Conservation (phyloP, 2,797 vertebrate genomes). For the Neopelma chrysocephalum region DNA sequence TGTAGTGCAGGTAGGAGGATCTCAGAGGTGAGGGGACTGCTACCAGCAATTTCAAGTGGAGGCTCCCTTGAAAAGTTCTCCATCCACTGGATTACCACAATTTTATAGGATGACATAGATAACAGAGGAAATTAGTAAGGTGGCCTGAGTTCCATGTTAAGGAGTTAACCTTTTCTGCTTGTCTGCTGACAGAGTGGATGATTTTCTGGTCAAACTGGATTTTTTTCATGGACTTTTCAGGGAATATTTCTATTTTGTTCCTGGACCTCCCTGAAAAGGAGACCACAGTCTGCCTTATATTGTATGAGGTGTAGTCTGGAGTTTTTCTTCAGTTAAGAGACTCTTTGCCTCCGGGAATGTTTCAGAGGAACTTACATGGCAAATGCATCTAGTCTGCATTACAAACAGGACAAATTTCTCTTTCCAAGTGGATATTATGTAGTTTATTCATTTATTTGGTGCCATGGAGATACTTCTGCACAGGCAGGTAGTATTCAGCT, state of each 20-base stretch:
- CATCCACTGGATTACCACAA: neutral
- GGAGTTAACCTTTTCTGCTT: neutral
- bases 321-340: neutral
- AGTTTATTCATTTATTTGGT: neutral
- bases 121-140: neutral
- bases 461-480: neutral
- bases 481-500: neutral
- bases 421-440: neutral
- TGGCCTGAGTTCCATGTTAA: neutral
- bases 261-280: neutral
- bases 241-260: neutral
- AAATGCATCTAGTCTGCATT: neutral
- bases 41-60: neutral
- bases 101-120: neutral
- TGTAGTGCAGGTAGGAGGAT: neutral
- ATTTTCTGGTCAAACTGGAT: neutral
- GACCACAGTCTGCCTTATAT: neutral
- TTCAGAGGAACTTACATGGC: neutral
- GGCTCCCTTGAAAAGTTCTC: neutral
- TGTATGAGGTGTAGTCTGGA: neutral
- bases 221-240: neutral
- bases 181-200: neutral
- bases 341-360: neutral
- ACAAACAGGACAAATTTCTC: neutral
- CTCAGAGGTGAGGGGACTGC: neutral